A percentile compares a stretch with the other conserved stretches of the same genome.
These are phyloP conservation scores for Limosa lapponica DNA, from an alignment of 2,797 vertebrate genomes.

Conservation along the genomic window DNA sequence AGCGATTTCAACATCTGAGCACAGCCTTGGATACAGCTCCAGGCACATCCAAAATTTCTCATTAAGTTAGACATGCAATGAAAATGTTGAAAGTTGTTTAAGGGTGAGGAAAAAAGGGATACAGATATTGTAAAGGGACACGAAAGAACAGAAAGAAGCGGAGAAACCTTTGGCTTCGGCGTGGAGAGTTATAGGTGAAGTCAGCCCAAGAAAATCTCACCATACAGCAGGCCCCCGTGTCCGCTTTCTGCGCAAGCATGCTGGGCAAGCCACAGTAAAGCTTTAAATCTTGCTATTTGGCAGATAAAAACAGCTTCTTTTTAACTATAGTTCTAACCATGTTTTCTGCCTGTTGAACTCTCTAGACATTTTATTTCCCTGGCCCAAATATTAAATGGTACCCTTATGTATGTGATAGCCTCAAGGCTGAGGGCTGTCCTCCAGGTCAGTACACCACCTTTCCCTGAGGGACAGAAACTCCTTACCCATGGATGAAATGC, in stretches of 20 bases:
- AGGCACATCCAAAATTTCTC: slow-evolving; percentile 50
- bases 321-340: background rate
- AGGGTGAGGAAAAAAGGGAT: slow-evolving; percentile 9
- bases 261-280: background rate
- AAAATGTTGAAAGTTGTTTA: slow-evolving; percentile 51
- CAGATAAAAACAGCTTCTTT: background rate
- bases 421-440: background rate
- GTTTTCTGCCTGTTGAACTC: background rate
- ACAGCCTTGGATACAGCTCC: slow-evolving; percentile 35
- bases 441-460: background rate
- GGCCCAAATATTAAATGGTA: background rate
- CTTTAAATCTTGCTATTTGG: background rate
- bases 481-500: background rate
- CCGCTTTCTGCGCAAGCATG: background rate
- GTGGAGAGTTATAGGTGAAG: background rate
- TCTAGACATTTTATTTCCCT: background rate
- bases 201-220: background rate
- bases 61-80: slow-evolving; percentile 46
- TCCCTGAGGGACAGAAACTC: background rate
- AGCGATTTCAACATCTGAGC: slow-evolving; percentile 53
- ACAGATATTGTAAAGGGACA: slow-evolving; percentile 16
- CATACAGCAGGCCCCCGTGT: background rate
- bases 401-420: fast-evolving
- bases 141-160: background rate
- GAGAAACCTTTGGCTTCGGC: background rate